Evolutionary conservation across 2,797 vertebrate genomes (phyloP).

Genomic region (Scolopax bukidnonensis): DNA sequence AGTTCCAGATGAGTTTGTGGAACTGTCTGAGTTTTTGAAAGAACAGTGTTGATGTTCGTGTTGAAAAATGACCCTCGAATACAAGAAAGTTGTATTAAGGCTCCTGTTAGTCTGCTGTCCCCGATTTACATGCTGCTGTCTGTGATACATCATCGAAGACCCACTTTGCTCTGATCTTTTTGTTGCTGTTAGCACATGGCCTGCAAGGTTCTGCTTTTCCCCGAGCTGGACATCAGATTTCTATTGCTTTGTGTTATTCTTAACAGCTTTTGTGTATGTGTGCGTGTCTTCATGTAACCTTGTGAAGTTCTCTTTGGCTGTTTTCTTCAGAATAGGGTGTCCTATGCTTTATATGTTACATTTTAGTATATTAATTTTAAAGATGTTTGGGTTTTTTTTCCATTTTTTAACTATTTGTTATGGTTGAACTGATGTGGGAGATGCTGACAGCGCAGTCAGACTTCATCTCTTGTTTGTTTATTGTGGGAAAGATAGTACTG

Average conservation of each 20-base stretch:
- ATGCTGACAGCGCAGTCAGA: neutral
- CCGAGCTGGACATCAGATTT: neutral
- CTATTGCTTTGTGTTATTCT: neutral
- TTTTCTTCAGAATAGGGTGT: neutral
- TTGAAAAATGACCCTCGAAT: neutral
- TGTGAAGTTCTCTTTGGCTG: neutral
- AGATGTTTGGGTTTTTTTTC: neutral
- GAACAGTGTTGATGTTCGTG: neutral
- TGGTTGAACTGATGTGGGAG: conserved; percentile 2
- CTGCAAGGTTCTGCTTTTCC: neutral
- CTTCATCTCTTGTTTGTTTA: neutral
- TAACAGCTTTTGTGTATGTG: neutral
- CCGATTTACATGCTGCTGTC: neutral
- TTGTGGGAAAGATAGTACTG: neutral
- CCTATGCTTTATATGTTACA: neutral
- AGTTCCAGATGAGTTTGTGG: conserved; percentile 21
- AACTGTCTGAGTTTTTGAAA: conserved; percentile 23
- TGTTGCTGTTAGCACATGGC: neutral
- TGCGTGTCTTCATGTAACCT: neutral
- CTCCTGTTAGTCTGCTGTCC: neutral
- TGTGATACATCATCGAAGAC: neutral
- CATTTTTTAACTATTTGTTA: neutral
- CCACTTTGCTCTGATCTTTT: neutral
- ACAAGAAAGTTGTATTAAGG: neutral
- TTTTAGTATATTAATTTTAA: neutral